Conservation (phyloP, 2,113 vertebrate species). For the Mola mola region DNA sequence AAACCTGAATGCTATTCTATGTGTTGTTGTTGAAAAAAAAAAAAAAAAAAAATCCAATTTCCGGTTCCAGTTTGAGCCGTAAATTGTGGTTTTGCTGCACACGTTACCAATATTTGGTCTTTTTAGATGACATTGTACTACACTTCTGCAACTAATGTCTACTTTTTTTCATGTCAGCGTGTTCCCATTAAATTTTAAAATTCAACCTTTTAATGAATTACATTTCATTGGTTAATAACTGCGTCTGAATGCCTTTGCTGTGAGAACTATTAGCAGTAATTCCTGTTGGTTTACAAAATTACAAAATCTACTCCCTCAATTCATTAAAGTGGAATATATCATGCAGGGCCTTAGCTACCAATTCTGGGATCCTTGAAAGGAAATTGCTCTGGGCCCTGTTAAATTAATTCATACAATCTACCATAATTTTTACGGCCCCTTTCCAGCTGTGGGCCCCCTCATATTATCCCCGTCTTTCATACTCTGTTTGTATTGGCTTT, state of each 20-base stretch:
- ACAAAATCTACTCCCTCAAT: constrained; percentile 64
- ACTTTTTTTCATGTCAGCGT: constrained; percentile 16
- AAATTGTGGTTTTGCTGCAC: background rate
- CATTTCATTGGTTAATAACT: constrained; percentile 40
- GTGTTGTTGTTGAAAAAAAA: background rate
- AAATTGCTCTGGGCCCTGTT: constrained; percentile 67
- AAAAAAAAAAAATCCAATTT: too few relatives aligned
- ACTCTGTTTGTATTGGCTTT: constrained; percentile 41
- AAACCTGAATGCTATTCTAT: background rate
- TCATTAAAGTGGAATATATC: constrained; percentile 69
- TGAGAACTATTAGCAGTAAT: constrained; percentile 18
- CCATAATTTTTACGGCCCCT: constrained; percentile 66
- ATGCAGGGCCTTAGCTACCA: constrained; percentile 49
- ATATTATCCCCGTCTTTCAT: constrained; percentile 58
- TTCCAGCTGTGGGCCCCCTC: constrained; percentile 61
- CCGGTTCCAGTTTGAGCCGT: too few relatives aligned
- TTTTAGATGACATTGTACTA: constrained; percentile 1
- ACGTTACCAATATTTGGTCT: background rate
- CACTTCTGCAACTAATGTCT: constrained; percentile 1
- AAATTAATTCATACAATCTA: constrained; percentile 76
- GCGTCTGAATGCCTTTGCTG: constrained; percentile 12
- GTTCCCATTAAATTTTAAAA: constrained; percentile 25
- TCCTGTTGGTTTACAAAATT: constrained; percentile 30
- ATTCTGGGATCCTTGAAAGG: constrained; percentile 62
- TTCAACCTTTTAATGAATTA: constrained; percentile 44